These are phyloP conservation scores for Polyommatus iphigenia DNA, from an alignment of 2,888 invertebrate genomes.

Conservation along the genomic window DNA sequence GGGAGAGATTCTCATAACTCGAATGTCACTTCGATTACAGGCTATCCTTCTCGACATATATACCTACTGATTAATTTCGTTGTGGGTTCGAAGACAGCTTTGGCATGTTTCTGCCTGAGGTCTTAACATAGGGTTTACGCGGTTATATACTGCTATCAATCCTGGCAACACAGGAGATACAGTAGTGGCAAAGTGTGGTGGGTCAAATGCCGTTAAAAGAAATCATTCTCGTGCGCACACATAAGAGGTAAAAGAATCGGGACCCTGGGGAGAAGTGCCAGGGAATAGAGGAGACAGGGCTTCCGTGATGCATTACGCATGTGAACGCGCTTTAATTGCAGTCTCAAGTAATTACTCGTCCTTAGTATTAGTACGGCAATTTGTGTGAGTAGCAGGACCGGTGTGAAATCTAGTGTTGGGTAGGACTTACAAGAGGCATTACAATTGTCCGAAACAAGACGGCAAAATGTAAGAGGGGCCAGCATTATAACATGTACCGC, in stretches of 20 bases:
- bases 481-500: no score
- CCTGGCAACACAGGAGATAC: no score
- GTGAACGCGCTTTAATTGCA: slow-evolving; percentile 17
- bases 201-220: not conserved
- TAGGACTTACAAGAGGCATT: no score
- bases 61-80: no score
- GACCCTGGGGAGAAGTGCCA: not conserved
- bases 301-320: slow-evolving; percentile 15
- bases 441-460: no score
- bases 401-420: not conserved
- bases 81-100: no score
- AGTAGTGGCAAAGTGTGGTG: no score
- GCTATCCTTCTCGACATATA: no score
- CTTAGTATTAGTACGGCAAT: not conserved
- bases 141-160: no score
- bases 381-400: not conserved
- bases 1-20: not conserved
- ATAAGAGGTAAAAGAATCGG: not conserved
- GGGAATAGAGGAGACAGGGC: not conserved
- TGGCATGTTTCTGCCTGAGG: no score
- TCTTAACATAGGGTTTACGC: no score
- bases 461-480: no score
- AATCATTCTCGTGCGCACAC: not conserved
- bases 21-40: not conserved
- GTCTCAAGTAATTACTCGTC: not conserved